These are phyloP conservation scores for Gorsachius magnificus DNA, from an alignment of 2,797 vertebrate genomes.

Conservation along the genomic window DNA sequence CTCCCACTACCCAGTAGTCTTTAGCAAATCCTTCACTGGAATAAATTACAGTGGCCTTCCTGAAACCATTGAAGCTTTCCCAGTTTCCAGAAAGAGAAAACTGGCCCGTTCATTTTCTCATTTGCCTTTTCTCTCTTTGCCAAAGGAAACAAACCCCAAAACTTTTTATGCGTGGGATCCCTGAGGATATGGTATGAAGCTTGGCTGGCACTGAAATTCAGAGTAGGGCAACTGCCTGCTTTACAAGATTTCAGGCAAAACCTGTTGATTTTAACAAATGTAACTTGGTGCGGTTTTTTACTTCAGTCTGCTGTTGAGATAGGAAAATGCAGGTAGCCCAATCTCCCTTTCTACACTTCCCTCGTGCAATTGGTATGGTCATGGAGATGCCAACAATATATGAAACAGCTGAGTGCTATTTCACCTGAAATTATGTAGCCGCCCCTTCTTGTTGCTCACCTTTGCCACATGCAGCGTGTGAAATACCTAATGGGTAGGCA, in stretches of 20 bases:
- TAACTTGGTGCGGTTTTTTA: accelerated
- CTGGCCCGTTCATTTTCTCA: neutral
- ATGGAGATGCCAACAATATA: neutral
- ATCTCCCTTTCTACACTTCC: neutral
- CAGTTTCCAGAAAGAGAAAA: neutral
- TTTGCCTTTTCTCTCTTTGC: neutral
- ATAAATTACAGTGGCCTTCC: neutral
- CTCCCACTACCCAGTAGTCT: neutral
- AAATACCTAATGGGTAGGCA: neutral
- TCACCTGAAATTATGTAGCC: neutral
- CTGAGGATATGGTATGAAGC: neutral
- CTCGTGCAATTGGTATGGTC: neutral
- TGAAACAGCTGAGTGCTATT: neutral
- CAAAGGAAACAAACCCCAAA: neutral
- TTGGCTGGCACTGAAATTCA: neutral
- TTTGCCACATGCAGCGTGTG: neutral
- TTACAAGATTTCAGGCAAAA: neutral
- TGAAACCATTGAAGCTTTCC: neutral
- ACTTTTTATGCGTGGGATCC: neutral
- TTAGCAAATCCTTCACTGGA: neutral
- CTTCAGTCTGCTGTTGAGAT: neutral
- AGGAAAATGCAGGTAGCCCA: neutral
- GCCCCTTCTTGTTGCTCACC: neutral
- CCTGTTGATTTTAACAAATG: neutral
- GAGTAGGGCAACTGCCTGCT: neutral